Evolutionary conservation across 2,888 invertebrate genomes (phyloP), one percentile per base, ranked within the genome.

Genomic region (Volucella inanis): DNA sequence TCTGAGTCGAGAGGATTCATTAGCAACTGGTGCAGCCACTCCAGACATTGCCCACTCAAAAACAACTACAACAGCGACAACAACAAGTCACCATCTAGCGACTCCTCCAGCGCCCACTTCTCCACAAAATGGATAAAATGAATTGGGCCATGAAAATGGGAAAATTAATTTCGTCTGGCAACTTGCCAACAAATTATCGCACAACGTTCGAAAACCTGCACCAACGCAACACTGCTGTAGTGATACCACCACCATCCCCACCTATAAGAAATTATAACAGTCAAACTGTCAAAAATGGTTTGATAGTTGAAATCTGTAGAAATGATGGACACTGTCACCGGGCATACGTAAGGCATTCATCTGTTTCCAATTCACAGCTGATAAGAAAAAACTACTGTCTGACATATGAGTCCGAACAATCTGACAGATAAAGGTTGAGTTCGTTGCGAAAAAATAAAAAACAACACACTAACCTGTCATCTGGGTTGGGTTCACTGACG

Each of bases 101-200:
- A 11, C 38, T n/a, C 8, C 38, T 8, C 47, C 8, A 1, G 57
- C 18, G 39, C 57, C 70, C 39, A 52, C 67, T 67, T 45, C 50
- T 52, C 39, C 67, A 47, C 54, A 68, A 68, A 68, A 61, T 76
- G 76, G 68, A 68, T 68, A 76, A 31, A 31, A 76, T 68, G 76
- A 75, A 75, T 75, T 75, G 75, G 65, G 49, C 49, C 75, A 75
- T 65, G 75, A 75, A 67, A 75, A 65, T 75, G 55, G 57, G 15
- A 59, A 50, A 75, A 65, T 55, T 67, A 61, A 76, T 59, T 67
- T 61, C 45, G 52, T 68, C 68, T 76, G 75, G 67, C 75, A 67
- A 76, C 67, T 67, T 57, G 67, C 75, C 75, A 76, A 45, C 9
- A 59, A 59, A 50, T 76, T 59, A 39, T 18, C 39, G 18, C 43